These are phyloP conservation scores for Laupala kohalensis DNA, from an alignment of 1,140 invertebrate species.

Conservation along the genomic window DNA sequence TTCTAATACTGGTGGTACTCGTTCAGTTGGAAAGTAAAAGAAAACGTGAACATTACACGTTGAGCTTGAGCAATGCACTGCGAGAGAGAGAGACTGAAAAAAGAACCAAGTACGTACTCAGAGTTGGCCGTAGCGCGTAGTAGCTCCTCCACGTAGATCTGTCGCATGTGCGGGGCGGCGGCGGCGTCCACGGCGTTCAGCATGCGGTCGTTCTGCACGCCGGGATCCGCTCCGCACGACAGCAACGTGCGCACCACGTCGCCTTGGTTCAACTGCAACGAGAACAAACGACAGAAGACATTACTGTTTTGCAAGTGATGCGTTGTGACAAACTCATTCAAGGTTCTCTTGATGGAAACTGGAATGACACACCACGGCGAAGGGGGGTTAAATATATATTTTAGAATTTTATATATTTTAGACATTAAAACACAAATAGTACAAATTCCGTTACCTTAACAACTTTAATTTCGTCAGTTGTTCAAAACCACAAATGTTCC, in stretches of 20 bases:
- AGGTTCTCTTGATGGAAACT: no score
- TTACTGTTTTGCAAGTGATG: constrained; percentile 2
- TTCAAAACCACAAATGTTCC: no score
- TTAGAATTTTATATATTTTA: no score
- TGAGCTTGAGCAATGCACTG: no score
- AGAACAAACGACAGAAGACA: constrained; percentile 15
- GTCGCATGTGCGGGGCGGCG: constrained; percentile 34
- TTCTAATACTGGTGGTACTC: no score
- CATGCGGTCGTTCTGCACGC: constrained; percentile 38
- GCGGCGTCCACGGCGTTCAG: constrained; percentile 41
- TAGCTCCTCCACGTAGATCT: constrained; percentile 47
- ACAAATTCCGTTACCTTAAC: no score
- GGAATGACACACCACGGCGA: background rate
- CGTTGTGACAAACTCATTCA: background rate
- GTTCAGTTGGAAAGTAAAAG: no score
- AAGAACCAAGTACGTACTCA: constrained; percentile 38
- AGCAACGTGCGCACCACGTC: constrained; percentile 46
- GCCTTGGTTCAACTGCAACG: constrained; percentile 34
- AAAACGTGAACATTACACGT: no score
- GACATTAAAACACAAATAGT: no score
- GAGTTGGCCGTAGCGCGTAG: constrained; percentile 47
- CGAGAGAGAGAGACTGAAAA: no score
- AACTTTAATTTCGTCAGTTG: no score
- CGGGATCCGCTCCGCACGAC: constrained; percentile 43
- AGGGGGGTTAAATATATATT: constrained; percentile 3